These are phyloP conservation scores for Coelopa pilipes DNA, from an alignment of 2,888 invertebrate genomes.

Conservation along the genomic window DNA sequence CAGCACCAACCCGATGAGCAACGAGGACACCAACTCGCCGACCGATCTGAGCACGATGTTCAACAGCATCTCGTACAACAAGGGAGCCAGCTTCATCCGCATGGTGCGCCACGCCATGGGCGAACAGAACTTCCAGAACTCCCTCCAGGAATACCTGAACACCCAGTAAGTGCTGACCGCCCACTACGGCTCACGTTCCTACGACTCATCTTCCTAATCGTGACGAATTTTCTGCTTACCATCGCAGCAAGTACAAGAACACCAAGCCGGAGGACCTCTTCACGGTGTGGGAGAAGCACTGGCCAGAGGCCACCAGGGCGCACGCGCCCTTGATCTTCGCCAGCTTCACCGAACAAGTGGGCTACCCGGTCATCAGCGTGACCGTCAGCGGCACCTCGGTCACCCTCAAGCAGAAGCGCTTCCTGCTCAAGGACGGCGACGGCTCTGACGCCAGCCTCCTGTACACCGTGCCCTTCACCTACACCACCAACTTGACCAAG, in stretches of 20 bases:
- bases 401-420: conserved; percentile 58
- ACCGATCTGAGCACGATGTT: conserved; percentile 73
- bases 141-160: conserved; percentile 71
- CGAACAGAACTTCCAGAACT: conserved; percentile 68
- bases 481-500: conserved; percentile 51
- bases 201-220: background rate
- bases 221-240: background rate
- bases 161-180: conserved; percentile 51
- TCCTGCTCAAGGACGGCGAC: conserved; percentile 54
- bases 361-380: conserved; percentile 72
- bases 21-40: conserved; percentile 70
- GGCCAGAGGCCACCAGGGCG: conserved; percentile 53
- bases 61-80: conserved; percentile 75
- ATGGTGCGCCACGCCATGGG: conserved; percentile 77
- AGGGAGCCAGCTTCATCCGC: conserved; percentile 75
- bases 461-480: conserved; percentile 62
- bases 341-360: conserved; percentile 75
- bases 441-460: conserved; percentile 45
- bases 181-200: background rate
- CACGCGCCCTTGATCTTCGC: conserved; percentile 59
- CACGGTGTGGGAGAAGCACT: conserved; percentile 63
- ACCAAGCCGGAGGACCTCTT: conserved; percentile 70
- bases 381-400: conserved; percentile 43
- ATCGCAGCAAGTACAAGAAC: conserved; percentile 52
- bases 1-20: conserved; percentile 72